These are phyloP conservation scores for Trichonephila clavipes DNA, from an alignment of 1,140 invertebrate genomes.

Conservation along the genomic window DNA sequence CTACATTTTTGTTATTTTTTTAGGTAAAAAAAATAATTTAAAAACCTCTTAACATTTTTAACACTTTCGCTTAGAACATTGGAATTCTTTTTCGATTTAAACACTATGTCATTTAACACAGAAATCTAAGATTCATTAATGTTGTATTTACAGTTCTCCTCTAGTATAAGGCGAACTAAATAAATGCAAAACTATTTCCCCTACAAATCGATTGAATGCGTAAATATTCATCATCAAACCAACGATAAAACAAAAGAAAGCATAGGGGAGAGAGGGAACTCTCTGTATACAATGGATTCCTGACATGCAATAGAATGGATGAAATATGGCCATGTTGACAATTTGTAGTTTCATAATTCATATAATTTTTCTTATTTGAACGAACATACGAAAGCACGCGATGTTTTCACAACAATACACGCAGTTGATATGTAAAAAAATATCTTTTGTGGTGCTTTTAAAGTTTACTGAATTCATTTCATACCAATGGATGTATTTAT, in stretches of 20 bases:
- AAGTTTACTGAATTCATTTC: background rate
- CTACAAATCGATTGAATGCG: background rate
- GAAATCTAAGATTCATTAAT: too few relatives aligned
- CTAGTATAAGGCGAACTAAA: background rate
- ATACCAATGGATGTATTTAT: background rate
- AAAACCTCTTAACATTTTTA: too few relatives aligned
- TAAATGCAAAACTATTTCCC: background rate
- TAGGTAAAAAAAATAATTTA: too few relatives aligned
- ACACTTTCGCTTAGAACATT: too few relatives aligned
- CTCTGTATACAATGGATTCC: background rate
- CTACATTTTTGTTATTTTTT: too few relatives aligned
- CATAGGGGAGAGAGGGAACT: background rate
- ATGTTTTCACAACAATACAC: background rate
- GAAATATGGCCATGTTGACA: background rate
- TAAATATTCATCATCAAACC: background rate
- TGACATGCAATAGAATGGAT: background rate
- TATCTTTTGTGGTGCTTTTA: background rate
- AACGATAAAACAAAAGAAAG: background rate
- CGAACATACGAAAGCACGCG: background rate
- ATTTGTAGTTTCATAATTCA: background rate
- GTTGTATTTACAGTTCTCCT: too few relatives aligned
- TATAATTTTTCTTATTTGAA: background rate
- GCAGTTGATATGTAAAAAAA: background rate
- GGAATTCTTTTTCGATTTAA: too few relatives aligned
- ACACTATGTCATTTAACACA: too few relatives aligned